Evolutionary conservation across 2,797 vertebrate genomes (phyloP), one percentile per base, ranked within the genome.

Genomic region (Eulemur albifrons): DNA sequence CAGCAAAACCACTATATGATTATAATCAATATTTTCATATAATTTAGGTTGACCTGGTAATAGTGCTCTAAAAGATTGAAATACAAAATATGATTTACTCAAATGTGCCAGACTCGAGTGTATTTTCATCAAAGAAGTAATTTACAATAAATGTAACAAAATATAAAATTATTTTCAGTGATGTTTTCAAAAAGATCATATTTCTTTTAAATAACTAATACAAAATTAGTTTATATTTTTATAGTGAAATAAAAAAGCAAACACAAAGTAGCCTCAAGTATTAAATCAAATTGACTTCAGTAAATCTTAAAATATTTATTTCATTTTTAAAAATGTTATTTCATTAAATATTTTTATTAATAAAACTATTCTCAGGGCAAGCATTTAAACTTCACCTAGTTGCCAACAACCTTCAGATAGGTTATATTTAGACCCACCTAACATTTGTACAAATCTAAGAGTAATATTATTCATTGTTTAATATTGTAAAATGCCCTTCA

Each of bases 11-110:
- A 90, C 35, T 96, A 73, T 76, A 65, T 86, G 50, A 50, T 57
- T 93, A 54, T 76, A 92, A 89, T 92, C 7, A 90, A 92, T 32
- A 79, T 65, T 77, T 96, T 90, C 25, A 93, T 92, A 69, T 95
- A 75, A 76, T 43, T 50, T 95, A 32, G 7, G 4, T 80, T 80
- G 4, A 92, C 83, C 30, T 95, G 25, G 32, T 70, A 69, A 57
- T 70, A 61, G 17, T 73, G 2, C 5, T 83, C 13, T 76, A 75
- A 87, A 89, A 35, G 25, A 85, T 61, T 85, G 32, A 65, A 50
- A 88, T 63, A 65, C 67, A 83, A 63, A 43, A 75, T 82, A n/a
- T 21, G 13, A 73, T 95, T 61, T 82, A 57, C 38, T 94, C 38
- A 80, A 27, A 30, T 89, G 13, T 57, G 1, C 17, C 48, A 63